Evolutionary conservation across 2,888 invertebrate species (phyloP), one percentile per base, ranked within the genome.

Genomic region (Thereva unica): DNA sequence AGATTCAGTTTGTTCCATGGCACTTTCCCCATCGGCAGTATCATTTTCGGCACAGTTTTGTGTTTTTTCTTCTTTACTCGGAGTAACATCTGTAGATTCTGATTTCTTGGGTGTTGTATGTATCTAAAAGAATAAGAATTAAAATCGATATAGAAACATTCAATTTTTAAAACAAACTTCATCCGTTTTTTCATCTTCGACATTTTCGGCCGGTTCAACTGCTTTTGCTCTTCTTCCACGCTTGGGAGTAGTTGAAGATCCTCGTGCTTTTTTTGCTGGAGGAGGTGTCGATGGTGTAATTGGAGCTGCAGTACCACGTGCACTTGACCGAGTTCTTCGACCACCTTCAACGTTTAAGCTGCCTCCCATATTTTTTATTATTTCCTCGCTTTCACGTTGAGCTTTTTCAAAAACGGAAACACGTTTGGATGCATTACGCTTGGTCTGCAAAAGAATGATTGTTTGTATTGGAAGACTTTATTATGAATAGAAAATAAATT

Each of bases 311-410:
- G 77, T 77, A 54, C 80, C 78, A 41, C 80, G 76, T 37, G 78
- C 76, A 71, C 80, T 80, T 34, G 81, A 81, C 47, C 81, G 76
- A 38, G 81, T 81, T 37, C 76, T 77, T 45, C 81, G 75, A 5
- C 80, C 80, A 7, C 79, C 79, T 59, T 78, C 80, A 37, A 78
- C 71, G 63, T 80, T 79, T 42, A 80, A 63, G 42, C 73, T 77
- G 9, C 79, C 79, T n/a, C 81, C 81, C 76, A 81, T 76, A 37
- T 74, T 78, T 66, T 80, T 78, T 0, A 81, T 77, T 9, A 81
- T 72, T 59, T 80, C 80, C 67, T 80, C 80, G 52, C 80, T 80
- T 72, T 81, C 81, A 8, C 76, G 76, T 68, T 79, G 79, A 54
- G 78, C 80, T n/a, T 78, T 74, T 71, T 80, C 80, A 69, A 79